Evolutionary conservation across 2,797 vertebrate species (phyloP).

Genomic region (Acanthurus lineatus): DNA sequence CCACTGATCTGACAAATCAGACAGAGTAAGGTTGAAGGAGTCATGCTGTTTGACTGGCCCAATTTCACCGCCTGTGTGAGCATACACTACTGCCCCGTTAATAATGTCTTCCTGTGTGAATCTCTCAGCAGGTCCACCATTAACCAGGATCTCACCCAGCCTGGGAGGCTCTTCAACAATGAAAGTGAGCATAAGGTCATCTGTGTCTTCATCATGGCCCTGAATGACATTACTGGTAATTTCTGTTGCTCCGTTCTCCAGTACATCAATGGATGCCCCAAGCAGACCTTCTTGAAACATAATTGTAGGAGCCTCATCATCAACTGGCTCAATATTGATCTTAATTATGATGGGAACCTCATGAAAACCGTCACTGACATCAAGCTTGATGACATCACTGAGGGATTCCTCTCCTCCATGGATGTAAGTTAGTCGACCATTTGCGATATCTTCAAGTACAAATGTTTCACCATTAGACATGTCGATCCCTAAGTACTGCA

Average conservation of each 20-base stretch:
- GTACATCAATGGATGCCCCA: constrained; percentile 87
- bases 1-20: constrained; percentile 88
- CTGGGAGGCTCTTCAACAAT: constrained; percentile 89
- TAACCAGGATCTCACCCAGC: constrained; percentile 88
- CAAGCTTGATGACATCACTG: constrained; percentile 85
- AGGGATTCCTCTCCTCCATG: constrained; percentile 86
- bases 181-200: constrained; percentile 88
- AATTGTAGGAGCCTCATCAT: constrained; percentile 86
- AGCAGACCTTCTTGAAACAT: constrained; percentile 83
- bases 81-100: constrained; percentile 86
- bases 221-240: constrained; percentile 89
- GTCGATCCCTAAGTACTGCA: constrained; percentile 86
- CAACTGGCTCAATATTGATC: constrained; percentile 86
- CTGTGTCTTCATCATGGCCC: constrained; percentile 88
- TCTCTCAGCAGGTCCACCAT: constrained; percentile 82
- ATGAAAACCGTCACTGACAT: constrained; percentile 89
- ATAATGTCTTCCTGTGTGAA: constrained; percentile 92
- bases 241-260: constrained; percentile 89
- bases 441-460: constrained; percentile 85
- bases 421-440: constrained; percentile 85
- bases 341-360: constrained; percentile 87
- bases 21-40: constrained; percentile 90
- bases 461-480: constrained; percentile 88
- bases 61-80: constrained; percentile 90
- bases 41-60: constrained; percentile 87